Evolutionary conservation across 35 echinoderm and acorn worm genomes (phyloP), one percentile per base, ranked within the genome.

Genomic region (Lytechinus variegatus): DNA sequence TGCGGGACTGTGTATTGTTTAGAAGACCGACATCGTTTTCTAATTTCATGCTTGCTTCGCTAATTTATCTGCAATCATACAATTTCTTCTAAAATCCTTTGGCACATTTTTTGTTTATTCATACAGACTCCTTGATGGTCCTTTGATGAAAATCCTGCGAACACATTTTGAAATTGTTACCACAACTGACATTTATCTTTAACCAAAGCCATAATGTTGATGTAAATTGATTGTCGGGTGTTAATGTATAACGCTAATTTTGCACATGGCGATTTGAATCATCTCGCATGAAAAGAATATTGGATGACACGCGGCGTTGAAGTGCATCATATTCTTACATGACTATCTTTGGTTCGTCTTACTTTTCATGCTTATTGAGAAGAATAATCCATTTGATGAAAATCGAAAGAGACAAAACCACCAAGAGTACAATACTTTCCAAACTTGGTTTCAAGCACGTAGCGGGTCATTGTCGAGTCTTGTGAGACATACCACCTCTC

Each of bases 371-470:
- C 21, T 24, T 24, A 16, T 79, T 79, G 2, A 79, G 66, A 79
- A 79, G 61, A 79, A 79, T 24, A 79, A 79, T 16, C 66, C n/a
- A 6, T 24, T 79, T 79, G 3, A 79, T 79, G 19, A 79, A 58
- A 79, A 79, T 79, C 66, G 16, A 79, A 79, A 79, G 66, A 79
- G 88, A 54, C 29, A 90, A 90, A 90, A 90, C 88, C 88, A 44
- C 28, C 1, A 54, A 90, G 88, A 54, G 88, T 10, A 54, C 52
- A 33, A 90, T 9, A 21, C 4, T 27, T 44, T 90, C 27, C 33
- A 52, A 79, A 79, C 16, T 79, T 79, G 19, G 21, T 54, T 19
- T 90, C 28, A 12, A 44, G 55, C 92, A 57, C 55, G 92, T 55
- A 93, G 53, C 10, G 27, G 28, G 92, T 93, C 92, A 93, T 27